A percentile compares a stretch with the other conserved stretches of the same genome.
Conservation (phyloP, 2,888 invertebrate genomes). For the Gymnoscelis rufifasciata region DNA sequence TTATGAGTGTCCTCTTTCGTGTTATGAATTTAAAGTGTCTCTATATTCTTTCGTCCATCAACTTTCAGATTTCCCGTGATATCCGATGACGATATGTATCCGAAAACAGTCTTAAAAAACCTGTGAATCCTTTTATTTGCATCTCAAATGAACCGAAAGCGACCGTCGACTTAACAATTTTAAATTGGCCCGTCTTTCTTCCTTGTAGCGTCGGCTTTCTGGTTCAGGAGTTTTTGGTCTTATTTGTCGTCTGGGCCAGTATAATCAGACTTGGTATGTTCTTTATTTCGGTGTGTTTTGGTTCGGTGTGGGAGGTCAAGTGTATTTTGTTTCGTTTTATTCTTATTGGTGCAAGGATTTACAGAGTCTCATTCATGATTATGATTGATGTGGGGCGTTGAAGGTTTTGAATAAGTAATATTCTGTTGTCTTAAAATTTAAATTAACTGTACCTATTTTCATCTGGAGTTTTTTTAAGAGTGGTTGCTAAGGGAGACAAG, state of each 20-base stretch:
- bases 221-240: slow-evolving; percentile 12
- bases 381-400: slow-evolving; percentile 33
- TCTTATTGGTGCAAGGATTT: slow-evolving; percentile 31
- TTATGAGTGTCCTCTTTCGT: slow-evolving; percentile 2
- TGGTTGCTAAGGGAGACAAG: too few relatives aligned
- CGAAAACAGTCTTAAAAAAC: slow-evolving; percentile 18
- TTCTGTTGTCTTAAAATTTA: slow-evolving; percentile 3
- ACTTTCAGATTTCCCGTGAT: slow-evolving; percentile 22
- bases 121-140: slow-evolving; percentile 31
- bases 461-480: too few relatives aligned
- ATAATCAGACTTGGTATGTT: slow-evolving; percentile 10
- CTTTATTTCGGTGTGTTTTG: slow-evolving; percentile 8
- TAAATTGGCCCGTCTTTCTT: slow-evolving; percentile 24
- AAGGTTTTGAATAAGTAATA: slow-evolving; percentile 20
- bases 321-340: slow-evolving; percentile 26
- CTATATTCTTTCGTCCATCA: slow-evolving; percentile 10
- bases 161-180: slow-evolving; percentile 24
- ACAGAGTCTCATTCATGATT: slow-evolving; percentile 31
- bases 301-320: slow-evolving; percentile 16
- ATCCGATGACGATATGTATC: slow-evolving; percentile 19
- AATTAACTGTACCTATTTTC: not conserved
- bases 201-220: slow-evolving; percentile 11
- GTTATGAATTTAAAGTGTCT: slow-evolving; percentile 16
- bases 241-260: slow-evolving; percentile 15
- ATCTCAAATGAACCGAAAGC: slow-evolving; percentile 39